Base-by-base conservation (phyloP, 2,113 vertebrate genomes). In the Microtus oregoni region DNA sequence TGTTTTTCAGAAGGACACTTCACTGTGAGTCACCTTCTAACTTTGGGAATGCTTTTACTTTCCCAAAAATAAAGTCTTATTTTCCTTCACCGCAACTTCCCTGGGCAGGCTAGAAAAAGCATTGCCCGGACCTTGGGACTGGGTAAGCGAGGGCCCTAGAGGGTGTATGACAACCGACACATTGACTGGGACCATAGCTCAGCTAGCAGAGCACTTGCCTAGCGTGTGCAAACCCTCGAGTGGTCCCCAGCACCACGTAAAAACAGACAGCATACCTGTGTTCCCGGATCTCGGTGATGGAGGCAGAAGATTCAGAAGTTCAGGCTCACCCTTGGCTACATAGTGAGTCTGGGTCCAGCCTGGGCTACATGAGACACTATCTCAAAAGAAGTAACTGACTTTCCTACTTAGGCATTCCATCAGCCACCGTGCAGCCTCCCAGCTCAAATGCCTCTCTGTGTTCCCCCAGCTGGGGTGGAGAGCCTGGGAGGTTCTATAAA, bases 11-110 rank as follows among this genome's bases (percentile, higher is more conserved):
- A 50, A 82, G 50, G 82, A 73, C 32, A 5, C 38, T 91, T 95
- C 68, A 22, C 85, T 47, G 70, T 92, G 85, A 75, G 79, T 72
- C 75, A 86, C 63, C 77, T 86, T 78, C 55, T 55, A 65, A 92
- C 17, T 41, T 41, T 79, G 28, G 75, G 19, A 38, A 38, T 72
- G 30, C n/a, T 88, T 93, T 96, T 85, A 79, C 70, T 85, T 96
- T 65, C 63, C 50, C 87, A 86, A 92, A 83, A 58, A 55, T 19
- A 58, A 58, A 2, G 87, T 73, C 20, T 77, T 35, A 68, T n/a
- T n/a, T 92, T 35, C 22, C 77, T 95, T 95, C 52, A 76, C 14
- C 70, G 52, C 55, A 65, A 6, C 11, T 7, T 91, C 50, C 50
- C 1, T 22, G 75, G 22, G 41, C 55, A 68, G 19, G 8, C 72